Evolutionary conservation across 1,140 invertebrate genomes (phyloP), one percentile per base, ranked within the genome.

Genomic region (Drosophila kikkawai): DNA sequence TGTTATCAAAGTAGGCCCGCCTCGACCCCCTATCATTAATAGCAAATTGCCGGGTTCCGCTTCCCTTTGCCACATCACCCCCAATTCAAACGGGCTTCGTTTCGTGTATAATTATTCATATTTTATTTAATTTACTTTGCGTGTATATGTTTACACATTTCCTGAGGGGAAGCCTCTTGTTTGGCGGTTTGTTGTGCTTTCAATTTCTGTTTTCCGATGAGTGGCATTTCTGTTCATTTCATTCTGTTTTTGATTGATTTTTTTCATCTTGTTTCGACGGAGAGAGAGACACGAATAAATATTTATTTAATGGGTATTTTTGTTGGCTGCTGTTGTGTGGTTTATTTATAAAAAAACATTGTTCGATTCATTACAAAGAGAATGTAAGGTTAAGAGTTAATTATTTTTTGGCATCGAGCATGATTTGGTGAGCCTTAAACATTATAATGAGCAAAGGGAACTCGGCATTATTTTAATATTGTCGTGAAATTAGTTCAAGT

Each of bases 81-180:
- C 22, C 26, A 13, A 17, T 55, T 4, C 19, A 12, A 47, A 3
- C 45, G 4, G 45, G 19, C 45, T 47, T 55, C 32, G 36, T 11
- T 56, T 57, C 15, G 19, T 22, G 36, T 36, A 48, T 44, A 44
- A 64, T 44, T 70, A 41, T 61, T 53, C 51, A 75, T 67, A 56
- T 77, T 77, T 68, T 44, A 77, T 77, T 77, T 50, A 44, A 77
- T 77, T 61, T 61, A 42, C 47, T 75, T 75, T 44, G 12, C 53
- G 19, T 57, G 34, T 42, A 19, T 34, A 45, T 68, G 51, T 61
- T 45, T 61, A 61, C 74, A 39, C 37, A 56, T 61, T 77, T 76
- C 56, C 55, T 34, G 29, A 29, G 75, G 48, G 48, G 74, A 45
- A 36, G 13, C 22, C 53, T 37, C 17, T 53, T 73, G 63, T 58